Conservation (phyloP, 1,140 invertebrate genomes). For the Riptortus pedestris region DNA sequence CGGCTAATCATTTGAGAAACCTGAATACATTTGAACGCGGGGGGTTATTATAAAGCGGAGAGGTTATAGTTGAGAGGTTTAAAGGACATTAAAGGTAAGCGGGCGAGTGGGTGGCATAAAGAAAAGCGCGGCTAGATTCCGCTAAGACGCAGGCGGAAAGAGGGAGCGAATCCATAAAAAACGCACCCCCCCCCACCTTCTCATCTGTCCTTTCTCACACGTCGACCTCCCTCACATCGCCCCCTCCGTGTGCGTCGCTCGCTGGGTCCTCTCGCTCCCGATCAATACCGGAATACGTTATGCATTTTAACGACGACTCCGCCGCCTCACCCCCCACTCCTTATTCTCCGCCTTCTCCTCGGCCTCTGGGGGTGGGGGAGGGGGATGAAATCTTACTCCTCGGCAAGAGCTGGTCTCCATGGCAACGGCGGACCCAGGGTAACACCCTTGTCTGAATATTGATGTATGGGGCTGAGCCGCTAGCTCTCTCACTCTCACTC, state of each 20-base stretch:
- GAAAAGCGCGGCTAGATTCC: not conserved
- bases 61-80: too few species aligned
- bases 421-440: conserved; percentile 26
- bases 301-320: conserved; percentile 29
- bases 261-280: not conserved
- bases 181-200: not conserved
- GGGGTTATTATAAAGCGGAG: too few species aligned
- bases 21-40: too few species aligned
- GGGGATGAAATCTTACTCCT: conserved; percentile 21
- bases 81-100: too few species aligned
- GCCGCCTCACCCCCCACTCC: not conserved
- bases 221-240: not conserved
- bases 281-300: conserved; percentile 31
- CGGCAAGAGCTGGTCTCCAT: conserved; percentile 18
- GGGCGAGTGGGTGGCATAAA: too few species aligned
- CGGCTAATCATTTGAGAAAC: too few species aligned
- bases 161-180: not conserved
- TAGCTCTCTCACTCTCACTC: conserved; percentile 6
- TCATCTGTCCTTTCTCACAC: not conserved
- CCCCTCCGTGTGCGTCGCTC: not conserved
- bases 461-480: conserved; percentile 25
- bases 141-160: not conserved
- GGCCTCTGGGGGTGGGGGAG: not conserved
- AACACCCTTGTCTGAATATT: conserved; percentile 23
- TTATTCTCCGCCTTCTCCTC: conserved; percentile 18